A percentile compares a stretch with the other conserved stretches of the same genome.
phyloP scores from a whole-genome alignment of 23 tunicate species.

The Halocynthia roretzi region DNA sequence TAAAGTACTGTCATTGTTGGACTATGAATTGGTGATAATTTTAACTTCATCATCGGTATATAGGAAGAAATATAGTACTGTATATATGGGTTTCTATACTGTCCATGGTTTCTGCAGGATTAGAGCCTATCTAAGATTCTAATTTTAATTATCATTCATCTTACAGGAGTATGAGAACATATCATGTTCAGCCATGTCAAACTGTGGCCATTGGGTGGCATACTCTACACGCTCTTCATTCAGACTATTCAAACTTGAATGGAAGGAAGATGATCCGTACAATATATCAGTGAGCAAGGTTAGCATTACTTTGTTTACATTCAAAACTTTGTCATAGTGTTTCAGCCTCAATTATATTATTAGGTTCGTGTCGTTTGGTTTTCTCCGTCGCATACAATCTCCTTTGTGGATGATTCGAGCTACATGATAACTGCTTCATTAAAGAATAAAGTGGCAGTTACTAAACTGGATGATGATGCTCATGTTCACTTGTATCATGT shows the following conservation, averaged over 20 bases:
- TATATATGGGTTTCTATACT: no score
- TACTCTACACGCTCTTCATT: constrained; percentile 44
- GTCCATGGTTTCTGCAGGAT: no score
- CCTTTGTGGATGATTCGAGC: constrained; percentile 42
- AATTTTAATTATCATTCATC: no score
- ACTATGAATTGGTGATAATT: no score
- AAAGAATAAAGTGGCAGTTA: constrained; percentile 27
- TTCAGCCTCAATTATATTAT: not conserved
- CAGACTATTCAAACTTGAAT: constrained; percentile 32
- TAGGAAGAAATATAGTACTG: no score
- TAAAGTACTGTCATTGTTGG: no score
- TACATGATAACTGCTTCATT: constrained; percentile 27
- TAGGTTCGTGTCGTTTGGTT: constrained; percentile 38
- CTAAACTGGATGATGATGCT: constrained; percentile 25
- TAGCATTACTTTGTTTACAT: constrained; percentile 8
- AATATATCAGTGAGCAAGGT: not conserved
- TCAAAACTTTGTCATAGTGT: no score
- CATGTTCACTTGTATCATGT: constrained; percentile 17
- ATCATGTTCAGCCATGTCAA: constrained; percentile 33
- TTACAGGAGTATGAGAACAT: not conserved
- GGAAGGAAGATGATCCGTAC: constrained; percentile 1
- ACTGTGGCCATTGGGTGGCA: constrained; percentile 67
- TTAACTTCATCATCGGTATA: no score
- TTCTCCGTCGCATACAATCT: constrained; percentile 19
- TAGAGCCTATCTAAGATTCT: no score